Percentiles rank a stretch among this genome's conserved stretches.
These are phyloP conservation scores for Lepus americanus DNA, from an alignment of 2,113 vertebrate genomes.

Conservation along the genomic window DNA sequence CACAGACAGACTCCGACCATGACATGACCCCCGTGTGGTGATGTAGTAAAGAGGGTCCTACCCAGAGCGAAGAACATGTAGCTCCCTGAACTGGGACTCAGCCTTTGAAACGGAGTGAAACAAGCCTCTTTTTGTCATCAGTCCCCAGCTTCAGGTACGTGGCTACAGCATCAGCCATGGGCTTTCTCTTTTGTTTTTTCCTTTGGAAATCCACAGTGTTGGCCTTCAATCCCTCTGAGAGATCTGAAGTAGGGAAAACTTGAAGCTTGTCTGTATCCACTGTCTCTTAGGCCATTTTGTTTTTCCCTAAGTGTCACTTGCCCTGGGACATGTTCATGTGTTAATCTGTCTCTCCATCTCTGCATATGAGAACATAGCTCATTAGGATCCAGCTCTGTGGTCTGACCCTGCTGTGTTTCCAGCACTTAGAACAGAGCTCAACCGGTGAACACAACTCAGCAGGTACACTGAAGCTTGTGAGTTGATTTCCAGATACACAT, in stretches of 20 bases:
- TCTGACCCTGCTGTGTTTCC: background rate
- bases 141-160: too few relatives aligned
- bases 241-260: background rate
- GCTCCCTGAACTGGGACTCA: too few relatives aligned
- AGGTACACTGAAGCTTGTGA: too few relatives aligned
- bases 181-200: too few relatives aligned
- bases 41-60: too few relatives aligned
- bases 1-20: too few relatives aligned
- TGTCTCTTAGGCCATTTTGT: background rate
- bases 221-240: background rate
- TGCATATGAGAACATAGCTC: background rate
- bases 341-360: background rate
- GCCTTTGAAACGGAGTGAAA: too few relatives aligned
- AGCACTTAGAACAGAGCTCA: background rate
- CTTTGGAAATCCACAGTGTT: background rate
- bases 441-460: background rate
- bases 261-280: background rate
- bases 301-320: background rate
- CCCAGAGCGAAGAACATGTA: too few relatives aligned
- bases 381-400: background rate
- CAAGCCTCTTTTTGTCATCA: too few relatives aligned
- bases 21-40: too few relatives aligned
- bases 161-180: too few relatives aligned
- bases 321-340: background rate
- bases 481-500: background rate